Percentiles rank a stretch among this genome's conserved stretches.
Evolutionary conservation across 2,113 vertebrate species (phyloP).

Genomic region (Cinclus mexicanus): DNA sequence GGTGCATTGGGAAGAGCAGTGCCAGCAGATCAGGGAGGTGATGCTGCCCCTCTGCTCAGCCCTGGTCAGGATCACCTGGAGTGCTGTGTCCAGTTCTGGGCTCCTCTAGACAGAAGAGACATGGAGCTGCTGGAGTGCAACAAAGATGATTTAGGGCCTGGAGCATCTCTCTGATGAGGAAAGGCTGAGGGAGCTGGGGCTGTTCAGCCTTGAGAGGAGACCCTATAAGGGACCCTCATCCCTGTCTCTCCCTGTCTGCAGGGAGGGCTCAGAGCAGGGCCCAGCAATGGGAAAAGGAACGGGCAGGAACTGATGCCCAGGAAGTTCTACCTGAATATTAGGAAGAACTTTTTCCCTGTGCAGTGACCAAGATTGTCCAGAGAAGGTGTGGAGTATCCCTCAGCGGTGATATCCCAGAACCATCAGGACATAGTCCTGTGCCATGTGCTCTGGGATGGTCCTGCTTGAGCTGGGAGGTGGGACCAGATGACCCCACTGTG

Average conservation of each 20-base stretch:
- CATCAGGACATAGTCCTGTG: background rate
- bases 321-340: background rate
- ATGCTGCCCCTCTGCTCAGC: background rate
- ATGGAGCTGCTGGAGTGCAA: background rate
- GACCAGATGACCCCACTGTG: background rate
- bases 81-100: background rate
- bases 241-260: background rate
- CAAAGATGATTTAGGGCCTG: background rate
- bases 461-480: background rate
- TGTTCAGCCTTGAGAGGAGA: background rate
- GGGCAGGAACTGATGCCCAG: background rate
- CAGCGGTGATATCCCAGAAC: background rate
- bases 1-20: background rate
- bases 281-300: background rate
- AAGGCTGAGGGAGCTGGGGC: background rate
- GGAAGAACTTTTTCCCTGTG: background rate
- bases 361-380: background rate
- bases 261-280: background rate
- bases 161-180: background rate
- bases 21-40: background rate
- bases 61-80: no score
- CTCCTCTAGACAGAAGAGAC: background rate
- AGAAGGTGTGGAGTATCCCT: background rate
- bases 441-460: background rate
- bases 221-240: no score